These are phyloP conservation scores for Gryllus bimaculatus DNA, from an alignment of 1,140 invertebrate species.

Conservation along the genomic window DNA sequence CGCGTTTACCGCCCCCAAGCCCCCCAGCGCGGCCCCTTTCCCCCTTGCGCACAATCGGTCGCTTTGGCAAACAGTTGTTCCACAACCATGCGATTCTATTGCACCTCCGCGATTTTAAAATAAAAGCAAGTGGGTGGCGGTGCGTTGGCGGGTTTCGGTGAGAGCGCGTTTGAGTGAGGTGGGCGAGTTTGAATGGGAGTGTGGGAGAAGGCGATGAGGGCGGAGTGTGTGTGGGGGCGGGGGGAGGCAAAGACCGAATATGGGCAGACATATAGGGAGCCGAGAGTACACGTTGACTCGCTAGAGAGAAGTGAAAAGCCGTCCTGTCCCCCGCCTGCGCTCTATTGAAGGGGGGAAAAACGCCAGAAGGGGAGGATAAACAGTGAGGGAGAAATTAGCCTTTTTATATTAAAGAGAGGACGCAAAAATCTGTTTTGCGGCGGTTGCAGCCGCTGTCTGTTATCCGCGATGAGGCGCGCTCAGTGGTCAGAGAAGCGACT, in stretches of 20 bases:
- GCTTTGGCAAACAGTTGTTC: too few relatives aligned
- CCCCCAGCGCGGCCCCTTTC: too few relatives aligned
- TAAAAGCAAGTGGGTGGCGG: neutral
- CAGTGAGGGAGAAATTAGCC: neutral
- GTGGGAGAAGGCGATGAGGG: neutral
- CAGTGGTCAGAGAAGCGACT: too few relatives aligned
- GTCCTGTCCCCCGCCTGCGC: neutral
- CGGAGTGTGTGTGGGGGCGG: neutral
- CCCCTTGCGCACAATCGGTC: too few relatives aligned
- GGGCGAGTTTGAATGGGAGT: too few relatives aligned
- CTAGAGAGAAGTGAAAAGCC: neutral
- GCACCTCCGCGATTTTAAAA: too few relatives aligned
- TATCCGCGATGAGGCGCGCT: neutral
- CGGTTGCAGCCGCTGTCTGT: neutral
- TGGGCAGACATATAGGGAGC: too few relatives aligned
- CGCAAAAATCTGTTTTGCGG: neutral
- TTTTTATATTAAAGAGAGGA: slow-evolving; percentile 1
- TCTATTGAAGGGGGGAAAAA: neutral
- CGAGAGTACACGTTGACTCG: neutral
- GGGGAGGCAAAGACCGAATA: neutral
- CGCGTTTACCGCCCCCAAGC: too few relatives aligned
- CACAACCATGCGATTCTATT: too few relatives aligned
- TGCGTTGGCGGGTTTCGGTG: too few relatives aligned
- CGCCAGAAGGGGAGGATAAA: neutral
- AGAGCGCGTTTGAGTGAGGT: too few relatives aligned